A percentile compares a stretch with the other conserved stretches of the same genome.
phyloP scores from a whole-genome alignment of 2,888 invertebrate species.

The Neocrepidodera transversa region DNA sequence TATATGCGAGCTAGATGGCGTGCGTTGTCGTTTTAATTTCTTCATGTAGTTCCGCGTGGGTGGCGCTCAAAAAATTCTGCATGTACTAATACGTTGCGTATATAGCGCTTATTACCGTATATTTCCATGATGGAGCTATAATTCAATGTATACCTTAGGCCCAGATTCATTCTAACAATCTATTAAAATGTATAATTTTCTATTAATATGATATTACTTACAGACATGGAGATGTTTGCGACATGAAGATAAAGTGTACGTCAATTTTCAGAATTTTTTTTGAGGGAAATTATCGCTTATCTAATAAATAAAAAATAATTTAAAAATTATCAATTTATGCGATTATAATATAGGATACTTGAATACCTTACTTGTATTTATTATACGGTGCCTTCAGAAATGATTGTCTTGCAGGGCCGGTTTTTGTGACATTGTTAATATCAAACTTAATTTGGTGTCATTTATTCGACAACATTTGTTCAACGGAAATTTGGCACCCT shows the following conservation, averaged over 20 bases:
- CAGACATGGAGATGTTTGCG: neutral
- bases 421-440: too few species aligned
- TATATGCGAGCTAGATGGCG: conserved; percentile 39
- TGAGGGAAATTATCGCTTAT: too few species aligned
- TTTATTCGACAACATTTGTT: too few species aligned
- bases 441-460: too few species aligned
- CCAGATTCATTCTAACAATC: conserved; percentile 24
- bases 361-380: neutral
- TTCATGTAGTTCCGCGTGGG: conserved; percentile 45
- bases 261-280: neutral
- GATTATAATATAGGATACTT: neutral
- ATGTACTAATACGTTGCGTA: conserved; percentile 34
- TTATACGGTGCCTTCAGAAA: neutral
- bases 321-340: too few species aligned
- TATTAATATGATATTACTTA: neutral
- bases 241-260: neutral
- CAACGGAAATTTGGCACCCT: too few species aligned
- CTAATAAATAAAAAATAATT: too few species aligned
- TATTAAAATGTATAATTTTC: conserved; percentile 13
- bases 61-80: conserved; percentile 39
- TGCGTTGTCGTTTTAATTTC: conserved; percentile 42
- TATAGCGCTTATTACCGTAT: conserved; percentile 32
- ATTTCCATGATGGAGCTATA: conserved; percentile 31
- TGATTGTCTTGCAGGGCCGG: too few species aligned
- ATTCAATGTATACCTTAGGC: conserved; percentile 31